Evolutionary conservation across 2,113 vertebrate genomes (phyloP).

Genomic region (Syngnathoides biaculeatus): DNA sequence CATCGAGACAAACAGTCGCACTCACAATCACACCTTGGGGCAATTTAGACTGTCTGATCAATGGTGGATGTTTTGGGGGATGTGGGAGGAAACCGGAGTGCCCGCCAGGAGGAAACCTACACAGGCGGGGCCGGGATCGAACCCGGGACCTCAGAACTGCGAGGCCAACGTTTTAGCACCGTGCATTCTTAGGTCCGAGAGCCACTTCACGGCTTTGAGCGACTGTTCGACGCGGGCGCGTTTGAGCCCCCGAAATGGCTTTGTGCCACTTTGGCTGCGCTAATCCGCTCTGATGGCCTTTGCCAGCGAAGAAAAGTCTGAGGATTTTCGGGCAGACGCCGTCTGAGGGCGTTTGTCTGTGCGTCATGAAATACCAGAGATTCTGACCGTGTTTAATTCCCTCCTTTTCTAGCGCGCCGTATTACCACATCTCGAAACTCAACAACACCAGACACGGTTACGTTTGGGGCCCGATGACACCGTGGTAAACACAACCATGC

Average conservation of each 20-base stretch:
- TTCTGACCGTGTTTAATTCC: background rate
- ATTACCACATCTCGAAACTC: slow-evolving; percentile 8
- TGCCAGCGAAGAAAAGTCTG: slow-evolving; percentile 35
- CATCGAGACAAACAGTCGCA: too few relatives aligned
- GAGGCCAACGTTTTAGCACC: too few relatives aligned
- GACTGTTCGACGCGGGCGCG: too few relatives aligned
- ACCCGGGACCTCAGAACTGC: too few relatives aligned
- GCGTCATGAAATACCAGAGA: slow-evolving; percentile 15
- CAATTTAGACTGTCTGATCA: too few relatives aligned
- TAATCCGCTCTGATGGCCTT: slow-evolving; percentile 52
- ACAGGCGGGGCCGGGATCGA: too few relatives aligned
- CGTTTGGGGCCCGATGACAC: slow-evolving; percentile 17
- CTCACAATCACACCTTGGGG: too few relatives aligned
- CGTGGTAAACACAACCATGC: slow-evolving; percentile 32
- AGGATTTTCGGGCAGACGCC: slow-evolving; percentile 34
- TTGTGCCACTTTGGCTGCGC: slow-evolving; percentile 51
- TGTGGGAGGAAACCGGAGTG: too few relatives aligned
- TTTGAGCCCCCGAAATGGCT: slow-evolving; percentile 48
- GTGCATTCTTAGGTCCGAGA: background rate
- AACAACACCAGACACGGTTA: background rate
- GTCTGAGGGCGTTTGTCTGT: slow-evolving; percentile 29
- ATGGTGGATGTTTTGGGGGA: too few relatives aligned
- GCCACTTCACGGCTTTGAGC: slow-evolving; percentile 24
- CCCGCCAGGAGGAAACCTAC: too few relatives aligned
- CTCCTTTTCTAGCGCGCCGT: slow-evolving; percentile 7